A percentile compares a stretch with the other conserved stretches of the same genome.
phyloP scores from a whole-genome alignment of 1,140 invertebrate genomes.

The Chlorops oryzae region DNA sequence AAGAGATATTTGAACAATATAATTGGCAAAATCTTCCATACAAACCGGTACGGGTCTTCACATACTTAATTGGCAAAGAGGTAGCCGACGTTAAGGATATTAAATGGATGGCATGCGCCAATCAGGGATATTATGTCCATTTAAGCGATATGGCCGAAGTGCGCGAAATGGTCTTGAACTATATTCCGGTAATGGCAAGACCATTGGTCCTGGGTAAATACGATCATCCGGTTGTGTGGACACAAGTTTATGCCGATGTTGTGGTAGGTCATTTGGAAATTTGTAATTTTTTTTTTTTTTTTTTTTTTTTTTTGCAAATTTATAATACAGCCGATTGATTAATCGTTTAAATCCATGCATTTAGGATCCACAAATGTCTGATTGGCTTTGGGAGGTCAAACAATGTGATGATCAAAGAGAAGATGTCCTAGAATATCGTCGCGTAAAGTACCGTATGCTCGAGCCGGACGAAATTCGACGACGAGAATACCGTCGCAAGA shows the following conservation, averaged over 20 bases:
- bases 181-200: conserved; percentile 84
- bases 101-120: conserved; percentile 95
- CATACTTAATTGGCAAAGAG: conserved; percentile 94
- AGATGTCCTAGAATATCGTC: conserved; percentile 34
- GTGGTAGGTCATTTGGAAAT: too few species aligned
- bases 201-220: conserved; percentile 73
- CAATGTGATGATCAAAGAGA: conserved; percentile 72
- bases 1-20: conserved; percentile 82
- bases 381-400: conserved; percentile 79
- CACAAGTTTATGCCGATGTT: conserved; percentile 85
- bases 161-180: conserved; percentile 86
- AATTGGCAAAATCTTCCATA: conserved; percentile 69
- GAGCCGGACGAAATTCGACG: conserved; percentile 28
- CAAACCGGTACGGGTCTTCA: conserved; percentile 89
- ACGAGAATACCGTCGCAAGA: conserved; percentile 30
- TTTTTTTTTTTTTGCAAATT: not conserved
- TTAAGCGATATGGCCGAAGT: conserved; percentile 89
- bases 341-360: conserved; percentile 22
- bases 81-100: conserved; percentile 74
- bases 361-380: conserved; percentile 79
- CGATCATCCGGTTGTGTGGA: conserved; percentile 83
- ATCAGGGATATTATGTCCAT: conserved; percentile 90
- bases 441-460: conserved; percentile 32
- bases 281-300: too few species aligned
- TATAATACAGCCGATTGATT: conserved; percentile 9